Evolutionary conservation across 2,888 invertebrate species (phyloP), one percentile per base, ranked within the genome.

Genomic region (Pristionchus maxplancki): DNA sequence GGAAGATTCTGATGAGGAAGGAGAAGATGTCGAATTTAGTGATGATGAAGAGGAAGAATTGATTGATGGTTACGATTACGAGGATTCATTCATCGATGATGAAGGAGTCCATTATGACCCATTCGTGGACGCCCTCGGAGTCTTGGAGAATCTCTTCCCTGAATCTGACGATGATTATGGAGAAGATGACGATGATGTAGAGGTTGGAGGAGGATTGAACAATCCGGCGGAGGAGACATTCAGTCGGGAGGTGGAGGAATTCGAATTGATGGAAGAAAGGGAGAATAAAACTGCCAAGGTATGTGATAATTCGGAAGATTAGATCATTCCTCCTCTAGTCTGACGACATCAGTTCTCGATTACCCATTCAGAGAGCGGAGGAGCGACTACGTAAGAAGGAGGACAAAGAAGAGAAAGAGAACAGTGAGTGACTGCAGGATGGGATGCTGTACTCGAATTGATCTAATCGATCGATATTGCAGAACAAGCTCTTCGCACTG

Each of bases 341-440:
- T n/a, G n/a, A n/a, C n/a, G n/a, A n/a, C n/a, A n/a, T n/a, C n/a
- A n/a, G n/a, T n/a, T n/a, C n/a, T n/a, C n/a, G n/a, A n/a, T n/a
- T n/a, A n/a, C n/a, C n/a, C n/a, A 24, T 81, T 6, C 50, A 81
- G 53, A 83, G 53, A 83, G 20, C 17, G 8, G 82, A 83, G 82
- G 50, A 50, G 34, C 53, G 53, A 31, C 50, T 53, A 8, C 50
- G 82, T 9, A 53, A 53, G 53, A 50, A 34, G 17, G 82, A 83
- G 17, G 82, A 83, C 28, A 53, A 83, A 20, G 82, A 83, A 4
- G 82, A 83, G 53, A 83, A 53, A 53, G 53, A 83, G 44, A 53
- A 83, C 34, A 53, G 82, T 83, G 53, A 53, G 82, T 83, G 24
- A n/a, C n/a, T n/a, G n/a, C n/a, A n/a, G n/a, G n/a, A 5, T 58